Base-by-base conservation (phyloP, 2,113 vertebrate species). In the Polypterus senegalus region DNA sequence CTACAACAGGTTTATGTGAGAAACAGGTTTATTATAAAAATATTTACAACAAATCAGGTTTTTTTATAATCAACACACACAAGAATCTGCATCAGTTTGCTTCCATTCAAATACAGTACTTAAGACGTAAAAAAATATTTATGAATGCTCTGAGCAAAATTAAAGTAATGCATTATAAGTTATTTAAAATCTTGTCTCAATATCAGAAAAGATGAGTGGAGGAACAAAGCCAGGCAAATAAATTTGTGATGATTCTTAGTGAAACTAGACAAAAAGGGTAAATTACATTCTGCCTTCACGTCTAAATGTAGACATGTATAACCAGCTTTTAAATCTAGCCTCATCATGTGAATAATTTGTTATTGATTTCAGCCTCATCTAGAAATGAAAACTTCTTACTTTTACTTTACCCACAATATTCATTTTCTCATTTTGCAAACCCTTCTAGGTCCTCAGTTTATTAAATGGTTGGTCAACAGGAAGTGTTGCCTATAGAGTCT, bases 61-160 rank as follows among this genome's bases (percentile, higher is more conserved):
- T 51, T 51, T 51, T 51, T 51, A 9, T 45, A 27, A 57, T 45
- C 43, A 78, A 80, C 78, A 66, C 64, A 76, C 74, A 71, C 5
- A 0, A 44, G 73, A 75, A 77, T 60, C 67, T 64, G 27, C 49
- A 64, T 58, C 57, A 48, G 75, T 73, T 71, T 68, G 80, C 78
- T 75, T 73, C 80, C 86, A 83, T 84, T 83, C 86, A 87, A 84
- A 82, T 83, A 87, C 81, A 84, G 78, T 81, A 88, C 83, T 87
- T 81, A 65, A 62, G 77, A 77, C 79, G 76, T 83, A 79, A 68
- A 83, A 83, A 87, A 83, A 78, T 5, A 79, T 69, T 83, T 77
- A 63, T 78, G 69, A 78, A 78, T 27, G 27, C 9, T 51, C 9
- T 6, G 9, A 9, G 49, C 49, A 51, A 51, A 51, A 51, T 9